phyloP scores from a whole-genome alignment of 2,888 invertebrate genomes.

The Metallyticus violacea region DNA sequence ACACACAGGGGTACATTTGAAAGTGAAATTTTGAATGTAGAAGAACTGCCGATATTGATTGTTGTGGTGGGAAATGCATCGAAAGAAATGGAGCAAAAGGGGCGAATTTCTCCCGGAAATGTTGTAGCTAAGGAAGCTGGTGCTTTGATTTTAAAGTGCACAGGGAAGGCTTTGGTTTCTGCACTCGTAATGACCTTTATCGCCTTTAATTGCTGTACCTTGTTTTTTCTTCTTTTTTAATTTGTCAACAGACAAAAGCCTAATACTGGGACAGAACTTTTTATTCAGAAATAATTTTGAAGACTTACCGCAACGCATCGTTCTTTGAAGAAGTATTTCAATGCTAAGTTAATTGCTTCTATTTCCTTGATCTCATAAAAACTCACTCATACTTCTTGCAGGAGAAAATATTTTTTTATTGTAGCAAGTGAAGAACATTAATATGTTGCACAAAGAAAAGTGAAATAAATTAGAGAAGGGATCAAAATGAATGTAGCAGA shows the following conservation, averaged over 20 bases:
- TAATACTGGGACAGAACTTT: background rate
- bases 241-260: background rate
- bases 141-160: background rate
- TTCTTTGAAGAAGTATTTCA: background rate
- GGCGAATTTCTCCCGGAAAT: background rate
- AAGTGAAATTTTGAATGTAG: background rate
- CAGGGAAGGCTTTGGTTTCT: background rate
- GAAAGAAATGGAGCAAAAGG: background rate
- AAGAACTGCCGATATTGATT: background rate
- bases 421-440: too few relatives aligned
- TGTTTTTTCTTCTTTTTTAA: background rate
- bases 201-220: background rate
- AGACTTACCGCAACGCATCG: too few relatives aligned
- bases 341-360: background rate
- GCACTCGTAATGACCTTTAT: background rate
- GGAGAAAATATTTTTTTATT: too few relatives aligned
- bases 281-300: background rate
- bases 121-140: background rate
- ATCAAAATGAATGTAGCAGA: too few relatives aligned
- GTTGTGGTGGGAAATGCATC: background rate
- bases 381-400: too few relatives aligned
- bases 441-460: background rate
- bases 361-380: background rate
- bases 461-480: too few relatives aligned
- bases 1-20: background rate